These are phyloP conservation scores for Argopecten irradians DNA, from an alignment of 1,140 invertebrate genomes.

Conservation along the genomic window DNA sequence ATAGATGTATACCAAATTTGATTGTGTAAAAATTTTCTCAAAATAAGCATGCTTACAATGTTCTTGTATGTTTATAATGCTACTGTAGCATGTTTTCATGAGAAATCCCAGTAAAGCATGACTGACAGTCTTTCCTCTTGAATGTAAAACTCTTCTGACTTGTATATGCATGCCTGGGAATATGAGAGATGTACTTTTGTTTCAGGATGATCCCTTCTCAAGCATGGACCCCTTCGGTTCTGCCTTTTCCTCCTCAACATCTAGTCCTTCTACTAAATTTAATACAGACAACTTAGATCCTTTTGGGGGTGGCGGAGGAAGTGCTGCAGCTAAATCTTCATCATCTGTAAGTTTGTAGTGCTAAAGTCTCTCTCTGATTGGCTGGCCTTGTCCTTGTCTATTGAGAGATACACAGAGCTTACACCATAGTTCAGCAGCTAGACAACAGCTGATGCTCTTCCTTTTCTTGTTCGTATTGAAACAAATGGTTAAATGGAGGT, in stretches of 20 bases:
- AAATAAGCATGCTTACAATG: no score
- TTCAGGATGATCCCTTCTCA: slow-evolving; percentile 43
- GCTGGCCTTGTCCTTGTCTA: no score
- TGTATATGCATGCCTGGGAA: not conserved
- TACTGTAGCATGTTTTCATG: not conserved
- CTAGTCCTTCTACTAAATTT: slow-evolving; percentile 32
- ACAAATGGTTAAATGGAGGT: no score
- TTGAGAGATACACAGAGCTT: no score
- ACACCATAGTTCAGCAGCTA: no score
- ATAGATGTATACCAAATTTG: no score
- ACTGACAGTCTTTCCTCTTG: not conserved
- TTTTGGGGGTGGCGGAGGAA: slow-evolving; percentile 38
- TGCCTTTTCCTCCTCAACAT: slow-evolving; percentile 34
- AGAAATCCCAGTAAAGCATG: not conserved
- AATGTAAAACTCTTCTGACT: not conserved
- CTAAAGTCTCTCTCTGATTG: not conserved
- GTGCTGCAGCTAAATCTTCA: slow-evolving; percentile 20
- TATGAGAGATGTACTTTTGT: not conserved
- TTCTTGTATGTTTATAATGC: no score
- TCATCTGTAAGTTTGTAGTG: not conserved
- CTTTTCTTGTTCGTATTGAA: no score
- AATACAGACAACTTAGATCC: slow-evolving; percentile 45
- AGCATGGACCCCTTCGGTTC: slow-evolving; percentile 45
- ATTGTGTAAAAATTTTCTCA: no score
- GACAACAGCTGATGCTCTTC: no score